Evolutionary conservation across 2,113 vertebrate species (phyloP), one percentile per base, ranked within the genome.

Genomic region (Prunella fulvescens): DNA sequence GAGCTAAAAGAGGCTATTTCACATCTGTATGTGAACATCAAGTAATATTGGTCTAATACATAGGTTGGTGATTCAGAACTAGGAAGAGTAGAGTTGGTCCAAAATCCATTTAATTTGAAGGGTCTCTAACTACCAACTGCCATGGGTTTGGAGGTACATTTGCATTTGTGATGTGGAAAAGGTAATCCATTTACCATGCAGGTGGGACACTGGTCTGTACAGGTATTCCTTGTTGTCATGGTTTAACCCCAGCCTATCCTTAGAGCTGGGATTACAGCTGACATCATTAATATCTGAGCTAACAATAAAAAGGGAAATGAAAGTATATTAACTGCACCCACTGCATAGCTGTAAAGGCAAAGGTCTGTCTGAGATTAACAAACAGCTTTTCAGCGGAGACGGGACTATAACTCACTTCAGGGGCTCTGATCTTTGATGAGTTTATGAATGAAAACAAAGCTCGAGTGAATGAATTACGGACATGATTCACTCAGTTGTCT

Each of bases 401-500:
- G 0, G 65, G 44, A 67, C 85, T 74, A 81, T 93, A 90, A 87
- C 64, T 93, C 92, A 92, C 61, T 66, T 92, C 69, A 92, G 69
- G 65, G 73, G 33, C 61, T 92, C 85, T 88, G 70, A 87, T 90
- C 81, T 94, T 62, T 93, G 70, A 87, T 89, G 81, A 95, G 78
- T 94, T 96, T 96, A 90, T 92, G 93, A 85, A 94, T 88, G 84
- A 94, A 96, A 95, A 89, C 89, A 93, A 93, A 95, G 73, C 33
- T 82, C 54, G 85, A 91, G 40, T 82, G 81, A 89, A 79, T 76
- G 61, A 95, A 91, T 87, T 92, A 87, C 2, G 0, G 39, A 48
- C 86, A 61, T 81, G 80, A 91, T 95, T 93, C 81, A 84, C 86
- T 86, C 69, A 45, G 61, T 77, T 84, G 65, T 78, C 88, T 92